A percentile compares a stretch with the other conserved stretches of the same genome.
Evolutionary conservation across 2,113 vertebrate genomes (phyloP).

Genomic region (Pachycephala philippinensis): DNA sequence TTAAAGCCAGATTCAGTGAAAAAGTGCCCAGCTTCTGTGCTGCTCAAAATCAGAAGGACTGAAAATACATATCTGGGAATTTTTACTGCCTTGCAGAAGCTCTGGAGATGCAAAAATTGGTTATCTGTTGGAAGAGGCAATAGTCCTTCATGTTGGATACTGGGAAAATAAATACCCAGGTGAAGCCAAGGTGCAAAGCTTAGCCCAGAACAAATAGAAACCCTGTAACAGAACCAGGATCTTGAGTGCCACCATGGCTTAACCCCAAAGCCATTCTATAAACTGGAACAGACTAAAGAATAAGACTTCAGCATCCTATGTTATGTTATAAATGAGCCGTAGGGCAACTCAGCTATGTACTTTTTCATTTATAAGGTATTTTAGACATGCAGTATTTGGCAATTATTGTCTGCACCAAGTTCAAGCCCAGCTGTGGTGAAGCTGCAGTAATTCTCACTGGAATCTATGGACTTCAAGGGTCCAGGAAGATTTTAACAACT

Average conservation of each 20-base stretch:
- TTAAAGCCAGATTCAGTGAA: slow-evolving; percentile 8
- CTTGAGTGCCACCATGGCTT: neutral
- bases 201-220: neutral
- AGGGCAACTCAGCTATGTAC: neutral
- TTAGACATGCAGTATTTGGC: neutral
- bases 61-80: neutral
- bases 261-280: neutral
- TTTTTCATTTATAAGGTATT: neutral
- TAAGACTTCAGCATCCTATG: neutral
- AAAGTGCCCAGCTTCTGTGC: neutral
- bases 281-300: neutral
- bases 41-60: neutral
- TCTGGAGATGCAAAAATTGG: neutral
- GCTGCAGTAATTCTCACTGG: neutral
- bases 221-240: neutral
- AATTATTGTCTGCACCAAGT: neutral
- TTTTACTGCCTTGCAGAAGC: neutral
- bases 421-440: neutral
- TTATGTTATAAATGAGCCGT: neutral
- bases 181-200: neutral
- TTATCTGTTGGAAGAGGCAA: neutral
- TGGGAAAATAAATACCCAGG: neutral
- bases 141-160: neutral
- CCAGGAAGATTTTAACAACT: neutral
- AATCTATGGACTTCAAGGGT: neutral